These are phyloP conservation scores for Steinernema carpocapsae DNA, from an alignment of 2,888 invertebrate species.

Conservation along the genomic window DNA sequence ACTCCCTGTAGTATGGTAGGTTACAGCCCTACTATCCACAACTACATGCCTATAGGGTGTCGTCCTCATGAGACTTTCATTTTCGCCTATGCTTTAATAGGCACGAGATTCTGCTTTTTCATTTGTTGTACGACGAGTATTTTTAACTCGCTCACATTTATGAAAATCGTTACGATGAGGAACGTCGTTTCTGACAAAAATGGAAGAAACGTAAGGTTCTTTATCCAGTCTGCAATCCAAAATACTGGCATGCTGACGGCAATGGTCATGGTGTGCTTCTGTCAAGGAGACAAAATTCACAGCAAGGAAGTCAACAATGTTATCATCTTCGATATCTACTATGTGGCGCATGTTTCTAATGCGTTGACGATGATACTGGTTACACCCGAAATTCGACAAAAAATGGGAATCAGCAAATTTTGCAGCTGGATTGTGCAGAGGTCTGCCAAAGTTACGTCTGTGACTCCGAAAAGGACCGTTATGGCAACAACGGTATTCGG, in stretches of 20 bases:
- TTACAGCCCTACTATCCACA: neutral
- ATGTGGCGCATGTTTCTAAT: neutral
- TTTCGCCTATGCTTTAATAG: neutral
- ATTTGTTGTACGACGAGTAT: neutral
- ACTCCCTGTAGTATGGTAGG: neutral
- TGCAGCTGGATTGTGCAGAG: too few species aligned
- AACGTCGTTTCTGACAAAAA: neutral
- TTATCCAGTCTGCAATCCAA: neutral
- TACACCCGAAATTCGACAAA: too few species aligned
- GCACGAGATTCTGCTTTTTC: neutral
- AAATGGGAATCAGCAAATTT: too few species aligned
- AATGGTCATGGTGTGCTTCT: constrained; percentile 1
- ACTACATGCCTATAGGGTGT: neutral
- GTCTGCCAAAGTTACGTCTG: too few species aligned
- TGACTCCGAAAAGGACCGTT: too few species aligned
- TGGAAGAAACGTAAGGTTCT: neutral
- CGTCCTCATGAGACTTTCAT: neutral
- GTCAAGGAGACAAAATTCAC: neutral
- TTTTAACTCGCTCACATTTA: neutral
- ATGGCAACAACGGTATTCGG: too few species aligned
- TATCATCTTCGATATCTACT: neutral
- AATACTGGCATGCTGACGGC: neutral
- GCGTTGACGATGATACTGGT: too few species aligned
- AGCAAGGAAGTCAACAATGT: neutral
- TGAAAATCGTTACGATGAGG: neutral